A percentile compares a stretch with the other conserved stretches of the same genome.
These are phyloP conservation scores for Pseudomyrmex sp. DNA, from an alignment of 1,140 invertebrate genomes.

Conservation along the genomic window DNA sequence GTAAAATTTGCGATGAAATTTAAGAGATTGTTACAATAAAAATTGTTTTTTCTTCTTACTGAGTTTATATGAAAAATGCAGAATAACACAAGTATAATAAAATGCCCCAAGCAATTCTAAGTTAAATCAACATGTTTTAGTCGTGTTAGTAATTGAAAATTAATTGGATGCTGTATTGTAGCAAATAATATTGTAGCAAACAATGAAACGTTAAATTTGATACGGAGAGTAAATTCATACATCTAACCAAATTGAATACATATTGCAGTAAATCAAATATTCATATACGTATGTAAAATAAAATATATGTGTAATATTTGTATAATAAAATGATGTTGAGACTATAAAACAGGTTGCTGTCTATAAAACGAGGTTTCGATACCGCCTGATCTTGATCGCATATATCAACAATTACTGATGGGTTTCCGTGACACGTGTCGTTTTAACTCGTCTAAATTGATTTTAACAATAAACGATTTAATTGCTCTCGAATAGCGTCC, in stretches of 20 bases:
- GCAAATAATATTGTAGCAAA: slow-evolving; percentile 13
- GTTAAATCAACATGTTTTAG: not conserved
- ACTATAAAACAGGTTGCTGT: not conserved
- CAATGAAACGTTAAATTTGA: not conserved
- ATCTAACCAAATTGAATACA: not conserved
- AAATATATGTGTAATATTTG: not conserved
- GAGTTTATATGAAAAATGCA: too few relatives aligned
- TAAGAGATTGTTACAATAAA: not conserved
- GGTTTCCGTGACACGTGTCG: not conserved
- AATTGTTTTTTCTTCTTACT: too few relatives aligned
- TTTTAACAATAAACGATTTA: slow-evolving; percentile 20
- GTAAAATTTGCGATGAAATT: not conserved
- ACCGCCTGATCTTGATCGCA: slow-evolving; percentile 4
- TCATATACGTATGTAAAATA: not conserved
- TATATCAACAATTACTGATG: not conserved
- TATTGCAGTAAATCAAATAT: slow-evolving; percentile 22
- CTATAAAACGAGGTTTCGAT: slow-evolving; percentile 6
- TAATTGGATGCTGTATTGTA: not conserved
- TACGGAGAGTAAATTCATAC: slow-evolving; percentile 19
- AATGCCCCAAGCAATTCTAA: not conserved
- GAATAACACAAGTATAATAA: too few relatives aligned
- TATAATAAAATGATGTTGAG: not conserved
- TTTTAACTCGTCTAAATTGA: not conserved
- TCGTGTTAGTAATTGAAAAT: not conserved
- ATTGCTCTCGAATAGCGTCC: not conserved